Evolutionary conservation across 2,113 vertebrate species (phyloP), one percentile per base, ranked within the genome.

Genomic region (Cettia cetti): DNA sequence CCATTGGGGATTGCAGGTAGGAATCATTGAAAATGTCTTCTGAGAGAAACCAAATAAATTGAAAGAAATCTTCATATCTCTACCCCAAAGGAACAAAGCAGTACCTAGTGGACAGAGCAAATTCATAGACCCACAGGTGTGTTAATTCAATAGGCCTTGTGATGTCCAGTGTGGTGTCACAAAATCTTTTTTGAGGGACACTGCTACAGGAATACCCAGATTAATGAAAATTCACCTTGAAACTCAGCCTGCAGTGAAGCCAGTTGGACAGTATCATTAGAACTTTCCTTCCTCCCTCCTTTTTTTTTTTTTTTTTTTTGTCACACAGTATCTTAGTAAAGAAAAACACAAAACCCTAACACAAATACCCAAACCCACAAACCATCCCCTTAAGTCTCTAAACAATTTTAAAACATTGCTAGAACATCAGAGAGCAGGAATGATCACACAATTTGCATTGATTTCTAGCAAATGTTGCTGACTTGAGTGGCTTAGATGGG

Each of bases 11-110:
- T 11, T 86, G 74, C 35, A 61, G n/a, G 18, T 65, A 89, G 89
- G 53, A 68, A 85, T 85, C 96, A 95, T 78, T 83, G 87, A 92
- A 77, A 82, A 9, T 76, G 22, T 10, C 35, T 95, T 96, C 40
- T 82, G 65, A 81, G 61, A 82, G 37, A 65, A 89, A 94, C 12
- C 40, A 81, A 77, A 82, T 6, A 89, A 71, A 13, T 11, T 54
- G 31, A 54, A 42, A 47, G 56, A 89, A 74, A 53, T 3, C 21
- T 64, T 23, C 3, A 52, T 37, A 5, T 60, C 37, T 47, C 56
- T 90, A 72, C 7, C 76, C 22, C 26, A 70, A 50, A 96, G 15
- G 19, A 91, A 69, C 22, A 42, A 76, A 57, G 5, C 10, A 57
- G 5, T 56, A 84, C 16, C 7, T 83, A 86, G 13, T 28, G 11